These are phyloP conservation scores for Dicentrarchus labrax DNA, from an alignment of 2,113 vertebrate genomes.

Conservation along the genomic window DNA sequence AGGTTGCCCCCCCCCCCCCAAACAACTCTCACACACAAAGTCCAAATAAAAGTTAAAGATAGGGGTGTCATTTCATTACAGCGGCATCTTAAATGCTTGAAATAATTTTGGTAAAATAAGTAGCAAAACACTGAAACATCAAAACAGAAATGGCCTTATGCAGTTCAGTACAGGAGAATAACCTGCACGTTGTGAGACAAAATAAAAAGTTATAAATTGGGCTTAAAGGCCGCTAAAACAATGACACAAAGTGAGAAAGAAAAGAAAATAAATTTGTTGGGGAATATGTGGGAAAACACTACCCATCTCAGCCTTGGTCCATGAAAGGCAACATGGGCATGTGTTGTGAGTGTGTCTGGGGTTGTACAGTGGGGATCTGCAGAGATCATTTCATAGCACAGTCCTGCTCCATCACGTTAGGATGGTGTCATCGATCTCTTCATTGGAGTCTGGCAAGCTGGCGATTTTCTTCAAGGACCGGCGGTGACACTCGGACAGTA, in stretches of 20 bases:
- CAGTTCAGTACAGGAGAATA: slow-evolving; percentile 40
- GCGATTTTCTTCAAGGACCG: slow-evolving; percentile 96
- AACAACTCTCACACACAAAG: slow-evolving; percentile 56
- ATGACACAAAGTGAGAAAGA: slow-evolving; percentile 23
- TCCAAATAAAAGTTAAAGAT: slow-evolving; percentile 66
- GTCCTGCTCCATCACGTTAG: slow-evolving; percentile 89
- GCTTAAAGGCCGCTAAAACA: slow-evolving; percentile 65
- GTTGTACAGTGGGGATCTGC: slow-evolving; percentile 42
- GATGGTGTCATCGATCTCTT: slow-evolving; percentile 98
- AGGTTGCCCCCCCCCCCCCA: slow-evolving; percentile 46
- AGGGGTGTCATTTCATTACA: slow-evolving; percentile 31
- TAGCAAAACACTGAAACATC: slow-evolving; percentile 66
- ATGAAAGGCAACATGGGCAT: slow-evolving; percentile 43
- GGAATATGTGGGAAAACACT: slow-evolving; percentile 30
- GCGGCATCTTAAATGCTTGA: slow-evolving; percentile 32
- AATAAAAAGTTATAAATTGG: slow-evolving; percentile 46
- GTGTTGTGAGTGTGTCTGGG: slow-evolving; percentile 65
- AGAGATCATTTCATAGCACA: slow-evolving; percentile 25
- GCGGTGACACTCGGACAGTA: slow-evolving; percentile 91
- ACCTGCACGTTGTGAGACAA: slow-evolving; percentile 36
- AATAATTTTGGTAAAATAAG: slow-evolving; percentile 74
- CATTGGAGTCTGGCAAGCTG: slow-evolving; percentile 89
- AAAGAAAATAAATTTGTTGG: neutral
- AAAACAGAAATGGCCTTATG: slow-evolving; percentile 70
- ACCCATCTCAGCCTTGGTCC: slow-evolving; percentile 48